Percentiles rank a stretch among this genome's conserved stretches.
phyloP scores from a whole-genome alignment of 2,113 vertebrate genomes.

The Scophthalmus maximus region DNA sequence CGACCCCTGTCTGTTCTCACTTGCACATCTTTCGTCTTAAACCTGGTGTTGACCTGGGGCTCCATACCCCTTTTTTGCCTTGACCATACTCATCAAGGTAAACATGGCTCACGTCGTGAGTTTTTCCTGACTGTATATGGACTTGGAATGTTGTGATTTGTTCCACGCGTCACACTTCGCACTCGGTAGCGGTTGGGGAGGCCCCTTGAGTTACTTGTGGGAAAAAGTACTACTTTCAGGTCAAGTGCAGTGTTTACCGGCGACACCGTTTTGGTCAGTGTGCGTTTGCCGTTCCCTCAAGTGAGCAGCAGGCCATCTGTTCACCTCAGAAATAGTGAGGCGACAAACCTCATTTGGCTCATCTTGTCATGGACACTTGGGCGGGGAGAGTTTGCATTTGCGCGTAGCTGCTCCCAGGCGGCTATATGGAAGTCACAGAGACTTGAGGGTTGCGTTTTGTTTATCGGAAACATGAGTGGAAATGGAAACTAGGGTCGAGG shows the following conservation, averaged over 20 bases:
- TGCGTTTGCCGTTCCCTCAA: constrained; percentile 17
- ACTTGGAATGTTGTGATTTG: constrained; percentile 64
- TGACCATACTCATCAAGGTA: constrained; percentile 41
- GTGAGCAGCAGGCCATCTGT: constrained; percentile 49
- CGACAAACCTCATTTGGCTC: constrained; percentile 25
- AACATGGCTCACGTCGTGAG: constrained; percentile 37
- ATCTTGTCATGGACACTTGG: constrained; percentile 12
- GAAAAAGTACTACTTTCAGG: constrained; percentile 5
- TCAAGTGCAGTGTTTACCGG: constrained; percentile 16
- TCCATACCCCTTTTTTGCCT: constrained; percentile 28
- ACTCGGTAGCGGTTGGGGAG: constrained; percentile 2
- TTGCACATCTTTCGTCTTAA: background rate
- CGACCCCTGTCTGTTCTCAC: background rate
- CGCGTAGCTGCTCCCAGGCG: constrained; percentile 7
- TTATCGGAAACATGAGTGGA: constrained; percentile 42
- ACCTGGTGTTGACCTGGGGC: constrained; percentile 7
- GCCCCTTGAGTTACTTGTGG: constrained; percentile 13
- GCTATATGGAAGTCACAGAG: constrained; percentile 21
- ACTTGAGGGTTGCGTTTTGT: constrained; percentile 30
- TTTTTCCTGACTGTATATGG: constrained; percentile 62
- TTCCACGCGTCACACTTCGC: constrained; percentile 44
- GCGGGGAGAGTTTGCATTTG: constrained; percentile 19
- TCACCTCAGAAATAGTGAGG: constrained; percentile 30
- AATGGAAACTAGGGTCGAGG: constrained; percentile 42
- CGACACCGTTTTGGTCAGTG: constrained; percentile 8